phyloP scores from a whole-genome alignment of 2,797 vertebrate species.

The Malurus leucopterus region DNA sequence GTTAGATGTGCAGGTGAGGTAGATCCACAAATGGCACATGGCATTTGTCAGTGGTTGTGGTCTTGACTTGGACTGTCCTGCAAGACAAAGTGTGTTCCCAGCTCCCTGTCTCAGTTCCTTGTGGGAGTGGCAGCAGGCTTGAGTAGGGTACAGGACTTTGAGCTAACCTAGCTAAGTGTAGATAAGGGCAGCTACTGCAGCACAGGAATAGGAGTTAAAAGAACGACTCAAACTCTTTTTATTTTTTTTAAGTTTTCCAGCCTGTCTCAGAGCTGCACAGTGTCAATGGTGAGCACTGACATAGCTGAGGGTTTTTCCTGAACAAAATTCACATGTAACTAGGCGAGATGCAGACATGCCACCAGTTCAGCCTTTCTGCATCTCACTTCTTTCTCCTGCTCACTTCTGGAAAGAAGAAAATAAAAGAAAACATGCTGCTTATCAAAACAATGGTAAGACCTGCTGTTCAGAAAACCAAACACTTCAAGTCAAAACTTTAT shows the following conservation, averaged over 20 bases:
- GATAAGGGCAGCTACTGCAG: not conserved
- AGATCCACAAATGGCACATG: not conserved
- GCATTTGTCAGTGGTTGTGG: not conserved
- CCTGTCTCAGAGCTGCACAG: not conserved
- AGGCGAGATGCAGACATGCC: not conserved
- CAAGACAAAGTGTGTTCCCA: not conserved
- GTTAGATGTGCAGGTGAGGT: conserved; percentile 17
- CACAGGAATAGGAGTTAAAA: not conserved
- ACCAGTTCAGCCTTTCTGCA: not conserved
- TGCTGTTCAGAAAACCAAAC: not conserved
- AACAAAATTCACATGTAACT: not conserved
- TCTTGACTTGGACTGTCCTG: not conserved
- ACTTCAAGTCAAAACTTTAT: not conserved
- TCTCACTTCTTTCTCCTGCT: not conserved
- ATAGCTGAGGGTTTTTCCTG: not conserved
- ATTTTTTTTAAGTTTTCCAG: not conserved
- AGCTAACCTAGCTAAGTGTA: not conserved
- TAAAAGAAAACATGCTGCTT: not conserved
- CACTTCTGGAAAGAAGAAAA: not conserved
- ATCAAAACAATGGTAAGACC: not conserved
- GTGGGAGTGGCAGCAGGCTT: not conserved
- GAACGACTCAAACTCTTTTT: not conserved
- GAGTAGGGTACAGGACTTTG: not conserved
- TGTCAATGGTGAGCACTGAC: not conserved
- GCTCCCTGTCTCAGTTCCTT: not conserved